phyloP scores from a whole-genome alignment of 2,113 vertebrate genomes.

The Pycnonotus jocosus region DNA sequence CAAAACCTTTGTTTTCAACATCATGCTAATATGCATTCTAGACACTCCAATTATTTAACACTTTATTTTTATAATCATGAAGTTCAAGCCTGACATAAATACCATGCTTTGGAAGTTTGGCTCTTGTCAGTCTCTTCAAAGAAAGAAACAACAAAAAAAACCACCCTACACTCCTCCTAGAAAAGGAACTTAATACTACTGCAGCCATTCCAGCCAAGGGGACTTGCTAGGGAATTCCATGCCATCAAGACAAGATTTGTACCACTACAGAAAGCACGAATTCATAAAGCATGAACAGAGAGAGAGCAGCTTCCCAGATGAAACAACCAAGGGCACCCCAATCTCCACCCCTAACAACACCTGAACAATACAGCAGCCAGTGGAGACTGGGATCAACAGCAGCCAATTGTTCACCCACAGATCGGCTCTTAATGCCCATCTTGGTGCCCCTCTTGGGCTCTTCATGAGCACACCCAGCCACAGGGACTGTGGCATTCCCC shows the following conservation, averaged over 20 bases:
- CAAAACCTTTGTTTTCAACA: background rate
- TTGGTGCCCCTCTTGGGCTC: background rate
- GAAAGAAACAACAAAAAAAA: background rate
- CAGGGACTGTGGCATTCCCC: background rate
- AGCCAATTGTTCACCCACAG: background rate
- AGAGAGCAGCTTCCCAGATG: background rate
- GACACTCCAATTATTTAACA: background rate
- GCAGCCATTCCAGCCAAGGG: background rate
- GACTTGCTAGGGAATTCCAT: background rate
- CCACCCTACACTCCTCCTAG: background rate
- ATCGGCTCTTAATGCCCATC: accelerated
- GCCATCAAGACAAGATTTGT: background rate
- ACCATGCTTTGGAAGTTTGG: background rate
- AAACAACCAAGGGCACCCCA: background rate
- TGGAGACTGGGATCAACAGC: background rate
- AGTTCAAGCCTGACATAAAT: background rate
- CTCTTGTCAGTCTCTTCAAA: background rate
- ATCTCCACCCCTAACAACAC: background rate
- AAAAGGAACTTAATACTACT: background rate
- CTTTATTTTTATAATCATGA: background rate
- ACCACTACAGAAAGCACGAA: background rate
- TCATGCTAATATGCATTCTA: background rate
- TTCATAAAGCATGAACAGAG: background rate
- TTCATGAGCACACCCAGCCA: background rate
- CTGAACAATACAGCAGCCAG: background rate